A percentile compares a stretch with the other conserved stretches of the same genome.
phyloP scores from a whole-genome alignment of 2,888 invertebrate species.

The Sisyra nigra region DNA sequence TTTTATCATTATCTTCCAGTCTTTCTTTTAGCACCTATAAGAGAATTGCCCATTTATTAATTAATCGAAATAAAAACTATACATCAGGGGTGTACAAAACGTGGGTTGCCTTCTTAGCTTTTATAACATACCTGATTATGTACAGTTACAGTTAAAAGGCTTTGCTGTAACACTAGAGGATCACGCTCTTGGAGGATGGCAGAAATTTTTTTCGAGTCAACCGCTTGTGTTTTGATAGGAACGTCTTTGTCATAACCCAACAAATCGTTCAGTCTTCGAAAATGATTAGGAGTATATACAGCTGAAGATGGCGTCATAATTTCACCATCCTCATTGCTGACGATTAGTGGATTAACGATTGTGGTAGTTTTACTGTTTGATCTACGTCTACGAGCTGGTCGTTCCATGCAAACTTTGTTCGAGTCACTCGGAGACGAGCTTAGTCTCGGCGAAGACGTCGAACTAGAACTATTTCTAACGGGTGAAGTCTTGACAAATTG shows the following conservation, averaged over 20 bases:
- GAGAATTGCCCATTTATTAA: conserved; percentile 11
- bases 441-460: conserved; percentile 12
- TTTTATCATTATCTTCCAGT: conserved; percentile 49
- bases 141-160: conserved; percentile 64
- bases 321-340: conserved; percentile 17
- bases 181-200: conserved; percentile 72
- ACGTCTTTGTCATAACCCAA: conserved; percentile 35
- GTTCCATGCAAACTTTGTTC: not conserved
- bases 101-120: not conserved
- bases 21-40: conserved; percentile 56
- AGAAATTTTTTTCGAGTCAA: conserved; percentile 59
- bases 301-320: conserved; percentile 6
- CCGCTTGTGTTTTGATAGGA: conserved; percentile 42
- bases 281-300: conserved; percentile 14
- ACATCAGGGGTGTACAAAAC: not conserved
- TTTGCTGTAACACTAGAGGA: conserved; percentile 68
- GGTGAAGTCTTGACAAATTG: conserved; percentile 29
- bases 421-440: not conserved
- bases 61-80: not conserved
- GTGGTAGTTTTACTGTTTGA: conserved; percentile 13
- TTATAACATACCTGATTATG: conserved; percentile 56
- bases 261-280: conserved; percentile 52
- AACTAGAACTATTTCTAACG: conserved; percentile 17
- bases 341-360: conserved; percentile 21
- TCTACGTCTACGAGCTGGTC: conserved; percentile 5